A percentile compares a stretch with the other conserved stretches of the same genome.
Conservation (phyloP, 37 sponge, comb jelly and placozoan genomes). For the Petrosia ficiformis region DNA sequence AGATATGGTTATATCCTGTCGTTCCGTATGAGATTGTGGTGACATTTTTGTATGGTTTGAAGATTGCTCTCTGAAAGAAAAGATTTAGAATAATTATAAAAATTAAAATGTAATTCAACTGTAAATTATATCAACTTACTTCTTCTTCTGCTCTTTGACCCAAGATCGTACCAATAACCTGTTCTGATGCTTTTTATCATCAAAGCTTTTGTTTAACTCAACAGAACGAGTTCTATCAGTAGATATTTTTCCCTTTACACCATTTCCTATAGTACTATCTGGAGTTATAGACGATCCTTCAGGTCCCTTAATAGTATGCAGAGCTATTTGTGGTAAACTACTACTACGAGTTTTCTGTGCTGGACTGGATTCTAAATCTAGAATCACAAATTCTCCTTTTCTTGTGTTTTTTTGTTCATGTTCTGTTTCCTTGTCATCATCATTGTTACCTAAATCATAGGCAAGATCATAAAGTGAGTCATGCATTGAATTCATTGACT, state of each 20-base stretch:
- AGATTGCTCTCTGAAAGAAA: neutral
- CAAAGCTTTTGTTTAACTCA: neutral
- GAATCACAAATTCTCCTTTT: neutral
- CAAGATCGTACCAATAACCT: neutral
- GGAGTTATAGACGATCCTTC: too few species aligned
- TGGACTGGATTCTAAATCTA: too few species aligned
- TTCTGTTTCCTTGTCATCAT: neutral
- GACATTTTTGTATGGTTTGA: neutral
- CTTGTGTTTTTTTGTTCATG: neutral
- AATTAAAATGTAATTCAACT: neutral
- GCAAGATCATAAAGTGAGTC: conserved; percentile 10
- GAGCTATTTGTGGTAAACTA: too few species aligned
- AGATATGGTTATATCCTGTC: neutral
- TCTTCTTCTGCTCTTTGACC: conserved; percentile 6
- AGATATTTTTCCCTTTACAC: neutral
- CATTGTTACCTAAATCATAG: neutral
- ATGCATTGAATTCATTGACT: neutral
- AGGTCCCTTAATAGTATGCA: too few species aligned
- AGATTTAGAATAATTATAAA: neutral
- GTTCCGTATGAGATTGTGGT: neutral
- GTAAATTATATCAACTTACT: neutral
- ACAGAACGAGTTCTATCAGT: neutral
- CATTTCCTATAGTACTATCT: too few species aligned
- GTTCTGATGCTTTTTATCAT: neutral
- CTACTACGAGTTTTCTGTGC: too few species aligned